These are phyloP conservation scores for Agapornis canus DNA, from an alignment of 2,797 vertebrate species.

Conservation along the genomic window DNA sequence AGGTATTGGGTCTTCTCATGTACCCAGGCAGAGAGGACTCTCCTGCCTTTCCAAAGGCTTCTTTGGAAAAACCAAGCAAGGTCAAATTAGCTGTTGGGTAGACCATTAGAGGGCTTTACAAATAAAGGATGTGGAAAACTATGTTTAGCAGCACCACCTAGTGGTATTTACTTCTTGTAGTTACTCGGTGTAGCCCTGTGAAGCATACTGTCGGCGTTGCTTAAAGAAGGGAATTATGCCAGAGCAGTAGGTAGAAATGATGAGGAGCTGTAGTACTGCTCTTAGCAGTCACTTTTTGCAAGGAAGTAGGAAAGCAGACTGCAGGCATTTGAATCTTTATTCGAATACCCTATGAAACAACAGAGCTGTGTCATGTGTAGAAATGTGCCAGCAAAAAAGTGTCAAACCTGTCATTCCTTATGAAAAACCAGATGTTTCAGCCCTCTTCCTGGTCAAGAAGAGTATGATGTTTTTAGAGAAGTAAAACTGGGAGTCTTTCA, in stretches of 20 bases:
- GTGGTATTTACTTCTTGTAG: background rate
- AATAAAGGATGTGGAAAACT: background rate
- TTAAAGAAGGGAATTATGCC: background rate
- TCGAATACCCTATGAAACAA: background rate
- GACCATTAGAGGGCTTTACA: rapidly evolving
- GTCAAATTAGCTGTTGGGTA: background rate
- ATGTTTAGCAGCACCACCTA: conserved; percentile 16
- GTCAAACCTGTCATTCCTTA: background rate
- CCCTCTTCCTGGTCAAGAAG: background rate
- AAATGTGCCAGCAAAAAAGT: background rate
- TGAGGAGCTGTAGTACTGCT: background rate
- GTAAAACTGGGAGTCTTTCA: background rate
- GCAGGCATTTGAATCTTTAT: background rate
- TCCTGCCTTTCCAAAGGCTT: background rate
- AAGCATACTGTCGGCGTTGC: rapidly evolving
- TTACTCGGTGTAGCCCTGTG: rapidly evolving
- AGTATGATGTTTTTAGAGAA: background rate
- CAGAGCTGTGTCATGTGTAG: background rate
- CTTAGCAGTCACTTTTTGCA: background rate
- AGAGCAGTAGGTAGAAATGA: background rate
- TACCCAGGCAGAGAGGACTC: background rate
- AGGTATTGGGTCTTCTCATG: background rate
- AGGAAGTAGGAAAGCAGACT: background rate
- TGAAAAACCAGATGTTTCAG: background rate
- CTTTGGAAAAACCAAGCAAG: background rate